phyloP scores from a whole-genome alignment of 37 sponge, comb jelly and placozoan species.

The Amphimedon queenslandica region DNA sequence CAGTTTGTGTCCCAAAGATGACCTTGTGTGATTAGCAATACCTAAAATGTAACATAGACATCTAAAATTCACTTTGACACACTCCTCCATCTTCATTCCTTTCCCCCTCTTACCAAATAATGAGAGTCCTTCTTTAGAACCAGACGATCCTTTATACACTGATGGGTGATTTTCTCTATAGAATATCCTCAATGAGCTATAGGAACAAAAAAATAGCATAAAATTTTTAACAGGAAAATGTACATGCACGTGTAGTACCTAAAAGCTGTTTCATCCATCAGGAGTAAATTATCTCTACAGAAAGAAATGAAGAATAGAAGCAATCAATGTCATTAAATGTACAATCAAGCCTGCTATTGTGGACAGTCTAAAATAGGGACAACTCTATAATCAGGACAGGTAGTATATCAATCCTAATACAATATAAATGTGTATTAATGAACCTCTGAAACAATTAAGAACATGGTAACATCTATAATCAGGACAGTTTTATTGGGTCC shows the following conservation, averaged over 20 bases:
- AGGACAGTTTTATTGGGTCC: too few species aligned
- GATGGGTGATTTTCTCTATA: constrained; percentile 92
- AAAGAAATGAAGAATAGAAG: background rate
- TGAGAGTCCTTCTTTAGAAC: constrained; percentile 91
- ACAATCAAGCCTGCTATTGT: too few species aligned
- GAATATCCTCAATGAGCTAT: constrained; percentile 91
- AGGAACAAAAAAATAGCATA: background rate
- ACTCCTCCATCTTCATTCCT: too few species aligned
- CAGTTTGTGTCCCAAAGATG: constrained; percentile 68
- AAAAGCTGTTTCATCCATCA: constrained; percentile 58
- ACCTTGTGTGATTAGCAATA: constrained; percentile 84
- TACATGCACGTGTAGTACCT: constrained; percentile 32
- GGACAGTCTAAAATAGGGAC: too few species aligned
- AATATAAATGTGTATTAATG: too few species aligned
- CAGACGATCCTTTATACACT: constrained; percentile 63
- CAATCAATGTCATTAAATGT: background rate
- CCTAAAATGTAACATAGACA: constrained; percentile 39
- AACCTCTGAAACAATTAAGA: too few species aligned
- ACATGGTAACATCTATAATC: background rate
- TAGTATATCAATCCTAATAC: too few species aligned
- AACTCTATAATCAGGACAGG: too few species aligned
- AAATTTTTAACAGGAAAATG: background rate
- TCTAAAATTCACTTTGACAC: background rate
- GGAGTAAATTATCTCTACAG: constrained; percentile 63
- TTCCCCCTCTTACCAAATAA: constrained; percentile 71